Base-by-base conservation (phyloP, 2,797 vertebrate genomes). In the Lemur catta region DNA sequence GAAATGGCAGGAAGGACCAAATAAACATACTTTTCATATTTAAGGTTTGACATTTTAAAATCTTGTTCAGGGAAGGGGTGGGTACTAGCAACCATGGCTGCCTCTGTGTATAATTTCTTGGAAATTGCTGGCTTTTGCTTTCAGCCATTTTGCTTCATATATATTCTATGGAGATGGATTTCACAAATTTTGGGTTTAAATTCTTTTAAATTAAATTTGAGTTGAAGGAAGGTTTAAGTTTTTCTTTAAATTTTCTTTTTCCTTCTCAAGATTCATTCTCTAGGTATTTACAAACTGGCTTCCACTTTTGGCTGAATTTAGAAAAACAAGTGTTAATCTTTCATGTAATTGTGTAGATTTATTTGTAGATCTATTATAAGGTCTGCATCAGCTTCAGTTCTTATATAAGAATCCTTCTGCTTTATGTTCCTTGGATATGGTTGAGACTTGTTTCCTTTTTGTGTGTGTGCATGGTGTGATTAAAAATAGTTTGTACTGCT, bases 161-260 rank as follows among this genome's bases (percentile, higher is more conserved):
- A 11, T 69, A 10, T 87, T 33, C 41, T 65, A 1, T 33, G 43
- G 26, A 88, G 35, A 10, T 65, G 14, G 17, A n/a, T 38, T 80
- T 85, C 82, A 46, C 46, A 59, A 10, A 52, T 50, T 78, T 79
- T 43, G 26, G 63, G 80, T 81, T 78, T 94, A 78, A 59, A 59
- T 95, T 84, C 22, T 78, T 95, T 17, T 41, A 55, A 81, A 71
- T 72, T 41, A 61, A 81, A 71, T 78, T 50, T 82, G 69, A 92
- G 15, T 92, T n/a, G 30, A 87, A 75, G 76, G 43, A 80, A 50
- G 6, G 79, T 18, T 81, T 72, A 14, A 20, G 7, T 89, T 96
- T 63, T 74, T 6, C 30, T 67, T 88, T 75, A 79, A 69, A 7
- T 93, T 65, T 92, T 26, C 35, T 43, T 95, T 95, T 91, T 86